Evolutionary conservation across 2,113 vertebrate species (phyloP).

Genomic region (Caranx melampygus): DNA sequence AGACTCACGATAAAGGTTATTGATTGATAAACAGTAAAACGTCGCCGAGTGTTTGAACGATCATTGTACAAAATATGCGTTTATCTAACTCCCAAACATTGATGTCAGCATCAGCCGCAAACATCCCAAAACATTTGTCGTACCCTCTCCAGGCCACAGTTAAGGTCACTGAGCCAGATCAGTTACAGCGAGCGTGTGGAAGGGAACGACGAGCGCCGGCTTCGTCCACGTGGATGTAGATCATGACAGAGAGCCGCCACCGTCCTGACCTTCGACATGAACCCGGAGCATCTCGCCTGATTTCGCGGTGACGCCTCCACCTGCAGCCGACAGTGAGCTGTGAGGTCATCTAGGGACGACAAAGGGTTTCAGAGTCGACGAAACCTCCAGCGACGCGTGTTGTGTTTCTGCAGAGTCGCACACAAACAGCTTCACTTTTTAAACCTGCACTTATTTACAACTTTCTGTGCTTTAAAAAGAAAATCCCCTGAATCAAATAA

Average conservation of each 20-base stretch:
- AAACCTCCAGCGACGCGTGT: background rate
- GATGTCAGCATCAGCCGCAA: no score
- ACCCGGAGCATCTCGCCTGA: background rate
- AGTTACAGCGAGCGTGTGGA: no score
- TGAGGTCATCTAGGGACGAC: background rate
- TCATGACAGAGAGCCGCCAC: background rate
- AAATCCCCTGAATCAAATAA: background rate
- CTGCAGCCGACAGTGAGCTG: background rate
- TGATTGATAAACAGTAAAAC: no score
- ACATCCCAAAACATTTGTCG: no score
- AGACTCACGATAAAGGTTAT: no score
- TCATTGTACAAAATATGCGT: no score
- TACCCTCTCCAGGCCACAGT: no score
- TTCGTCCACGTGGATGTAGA: no score
- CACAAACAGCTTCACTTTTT: background rate
- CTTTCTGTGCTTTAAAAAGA: background rate
- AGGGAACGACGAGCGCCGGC: no score
- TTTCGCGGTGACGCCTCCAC: background rate
- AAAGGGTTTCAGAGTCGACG: background rate
- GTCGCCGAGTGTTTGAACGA: no score
- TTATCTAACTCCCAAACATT: no score
- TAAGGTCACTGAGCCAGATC: no score
- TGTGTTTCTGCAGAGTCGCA: background rate
- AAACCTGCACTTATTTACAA: background rate
- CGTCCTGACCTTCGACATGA: background rate